A percentile compares a stretch with the other conserved stretches of the same genome.
Conservation (phyloP, 64 coral and sea anemone species). For the Pachyseris speciosa region DNA sequence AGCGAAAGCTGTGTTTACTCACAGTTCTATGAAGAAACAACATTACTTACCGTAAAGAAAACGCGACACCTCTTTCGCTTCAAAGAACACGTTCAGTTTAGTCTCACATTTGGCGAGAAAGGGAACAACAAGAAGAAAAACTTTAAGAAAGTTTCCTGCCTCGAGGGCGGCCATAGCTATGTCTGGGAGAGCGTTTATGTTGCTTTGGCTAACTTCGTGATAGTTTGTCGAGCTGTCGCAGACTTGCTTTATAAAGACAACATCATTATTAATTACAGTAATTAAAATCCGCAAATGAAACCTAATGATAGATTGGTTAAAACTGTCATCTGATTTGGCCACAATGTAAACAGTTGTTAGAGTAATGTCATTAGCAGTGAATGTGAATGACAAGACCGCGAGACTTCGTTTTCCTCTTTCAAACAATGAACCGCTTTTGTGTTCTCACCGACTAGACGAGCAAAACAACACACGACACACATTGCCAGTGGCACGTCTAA, state of each 20-base stretch:
- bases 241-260: slow-evolving; percentile 58
- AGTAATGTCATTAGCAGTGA: slow-evolving; percentile 18
- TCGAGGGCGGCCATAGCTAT: not conserved
- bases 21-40: slow-evolving; percentile 19
- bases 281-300: slow-evolving; percentile 71
- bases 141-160: not conserved
- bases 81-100: slow-evolving; percentile 87
- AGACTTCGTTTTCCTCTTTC: not conserved
- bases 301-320: slow-evolving; percentile 40
- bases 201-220: slow-evolving; percentile 44
- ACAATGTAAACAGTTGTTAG: slow-evolving; percentile 41
- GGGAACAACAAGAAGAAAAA: not conserved
- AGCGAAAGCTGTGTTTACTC: slow-evolving; percentile 37
- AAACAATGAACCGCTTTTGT: not conserved
- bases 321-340: slow-evolving; percentile 36
- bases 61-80: slow-evolving; percentile 82
- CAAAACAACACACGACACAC: no score
- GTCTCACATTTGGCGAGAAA: slow-evolving; percentile 27
- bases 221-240: slow-evolving; percentile 40
- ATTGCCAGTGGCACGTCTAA: not conserved
- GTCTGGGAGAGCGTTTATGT: not conserved
- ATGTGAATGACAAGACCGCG: slow-evolving; percentile 2
- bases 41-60: slow-evolving; percentile 94
- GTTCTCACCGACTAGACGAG: not conserved
- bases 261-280: slow-evolving; percentile 78